A percentile compares a stretch with the other conserved stretches of the same genome.
Evolutionary conservation across 1,140 invertebrate species (phyloP).

Genomic region (Drosophila neocordata): DNA sequence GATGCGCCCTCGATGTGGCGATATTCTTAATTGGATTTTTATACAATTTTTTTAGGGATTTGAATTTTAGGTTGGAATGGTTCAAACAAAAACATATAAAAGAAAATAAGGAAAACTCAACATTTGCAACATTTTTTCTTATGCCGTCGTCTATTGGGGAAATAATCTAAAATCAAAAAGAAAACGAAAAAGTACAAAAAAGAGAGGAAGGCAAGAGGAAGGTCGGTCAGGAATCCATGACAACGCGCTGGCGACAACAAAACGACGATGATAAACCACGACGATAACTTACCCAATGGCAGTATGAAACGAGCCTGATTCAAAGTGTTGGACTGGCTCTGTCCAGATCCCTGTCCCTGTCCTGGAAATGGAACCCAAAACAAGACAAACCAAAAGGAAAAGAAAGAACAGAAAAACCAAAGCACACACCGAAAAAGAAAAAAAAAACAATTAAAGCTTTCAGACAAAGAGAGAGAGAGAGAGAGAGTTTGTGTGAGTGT

Average conservation of each 20-base stretch:
- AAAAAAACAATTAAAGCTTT: constrained; percentile 35
- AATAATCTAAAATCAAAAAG: constrained; percentile 79
- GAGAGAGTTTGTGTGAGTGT: neutral
- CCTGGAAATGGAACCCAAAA: constrained; percentile 51
- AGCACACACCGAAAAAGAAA: constrained; percentile 51
- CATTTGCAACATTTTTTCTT: constrained; percentile 79
- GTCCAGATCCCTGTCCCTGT: constrained; percentile 41
- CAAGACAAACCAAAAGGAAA: constrained; percentile 1
- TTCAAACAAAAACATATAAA: constrained; percentile 33
- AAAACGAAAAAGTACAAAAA: constrained; percentile 38
- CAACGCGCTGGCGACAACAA: constrained; percentile 5
- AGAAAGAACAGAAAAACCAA: constrained; percentile 38
- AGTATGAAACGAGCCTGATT: constrained; percentile 74
- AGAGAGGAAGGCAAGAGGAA: constrained; percentile 11
- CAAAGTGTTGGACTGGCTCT: constrained; percentile 35
- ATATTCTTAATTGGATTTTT: constrained; percentile 60
- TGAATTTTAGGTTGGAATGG: constrained; percentile 30
- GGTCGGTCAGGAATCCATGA: constrained; percentile 9
- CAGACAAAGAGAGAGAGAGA: neutral
- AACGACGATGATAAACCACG: constrained; percentile 17
- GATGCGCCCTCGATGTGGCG: constrained; percentile 80
- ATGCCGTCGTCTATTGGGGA: constrained; percentile 79
- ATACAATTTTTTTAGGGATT: constrained; percentile 17
- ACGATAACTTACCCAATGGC: constrained; percentile 76
- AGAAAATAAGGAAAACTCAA: constrained; percentile 49